These are phyloP conservation scores for Xerus rutilus DNA, from an alignment of 2,797 vertebrate genomes.

Conservation along the genomic window DNA sequence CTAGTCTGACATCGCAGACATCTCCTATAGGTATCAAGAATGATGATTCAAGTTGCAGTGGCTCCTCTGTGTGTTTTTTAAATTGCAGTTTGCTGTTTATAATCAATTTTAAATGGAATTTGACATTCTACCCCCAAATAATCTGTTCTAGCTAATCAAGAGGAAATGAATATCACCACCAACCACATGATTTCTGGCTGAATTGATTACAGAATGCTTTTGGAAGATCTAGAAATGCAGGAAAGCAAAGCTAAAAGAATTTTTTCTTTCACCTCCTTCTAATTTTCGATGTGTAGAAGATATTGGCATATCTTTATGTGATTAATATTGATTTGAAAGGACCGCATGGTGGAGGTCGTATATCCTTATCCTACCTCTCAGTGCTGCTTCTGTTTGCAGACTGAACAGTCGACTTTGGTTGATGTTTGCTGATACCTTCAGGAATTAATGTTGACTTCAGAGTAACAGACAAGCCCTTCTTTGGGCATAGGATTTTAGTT, in stretches of 20 bases:
- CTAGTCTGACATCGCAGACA: not conserved
- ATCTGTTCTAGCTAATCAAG: constrained; percentile 16
- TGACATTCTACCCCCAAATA: not conserved
- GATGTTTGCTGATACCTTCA: constrained; percentile 42
- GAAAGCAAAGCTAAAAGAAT: not conserved
- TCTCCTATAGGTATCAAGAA: not conserved
- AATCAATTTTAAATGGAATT: constrained; percentile 54
- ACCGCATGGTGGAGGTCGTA: not conserved
- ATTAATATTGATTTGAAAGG: constrained; percentile 5
- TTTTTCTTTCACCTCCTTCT: not conserved
- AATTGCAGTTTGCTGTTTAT: constrained; percentile 39
- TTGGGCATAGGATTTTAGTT: not conserved
- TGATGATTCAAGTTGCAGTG: not conserved
- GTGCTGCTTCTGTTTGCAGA: not conserved
- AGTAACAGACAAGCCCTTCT: constrained; percentile 56
- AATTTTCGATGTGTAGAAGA: not conserved
- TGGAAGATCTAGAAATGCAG: not conserved
- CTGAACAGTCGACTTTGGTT: not conserved
- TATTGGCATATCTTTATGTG: not conserved
- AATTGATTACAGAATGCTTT: not conserved
- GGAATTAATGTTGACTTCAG: constrained; percentile 29
- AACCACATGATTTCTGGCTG: constrained; percentile 5
- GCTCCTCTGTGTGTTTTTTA: not conserved
- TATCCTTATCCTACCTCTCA: not conserved
- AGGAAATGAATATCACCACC: constrained; percentile 55